Base-by-base conservation (phyloP, 92 coral and sea anemone species). In the Montipora capitata region DNA sequence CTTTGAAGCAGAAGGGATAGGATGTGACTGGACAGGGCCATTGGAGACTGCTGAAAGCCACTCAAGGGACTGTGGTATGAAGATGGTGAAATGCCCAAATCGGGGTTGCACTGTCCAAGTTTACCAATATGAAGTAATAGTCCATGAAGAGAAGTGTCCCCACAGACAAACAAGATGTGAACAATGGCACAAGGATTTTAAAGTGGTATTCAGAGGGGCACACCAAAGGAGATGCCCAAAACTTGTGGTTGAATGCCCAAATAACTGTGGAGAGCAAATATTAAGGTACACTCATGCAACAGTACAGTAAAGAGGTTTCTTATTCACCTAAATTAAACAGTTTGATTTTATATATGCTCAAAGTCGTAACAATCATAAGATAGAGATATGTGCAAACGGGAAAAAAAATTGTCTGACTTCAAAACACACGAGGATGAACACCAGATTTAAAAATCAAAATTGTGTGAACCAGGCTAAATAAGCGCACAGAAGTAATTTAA, bases 1-100 rank as follows among this genome's bases (percentile, higher is more conserved):
- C 43, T 70, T 70, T 27, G 76, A 70, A 20, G 76, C 76, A 42
- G 43, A 38, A 58, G 57, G 59, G 45, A 45, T 15, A 41, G 61
- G 78, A 35, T 73, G 78, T 54, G 45, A 54, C 57, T 74, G 79
- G 79, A 74, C 16, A 14, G 79, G 64, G 8, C 5, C 62, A 49
- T 61, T 74, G 42, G 65, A 74, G 52, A 48, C 9, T 74, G 15
- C 39, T 6, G 18, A 27, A 49, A 7, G 3, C 10, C 79, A 74
- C 79, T 13, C 12, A 9, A 40, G n/a, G 5, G 64, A 74, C 10
- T 74, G 79, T 20, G 8, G 6, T 5, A 74, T 74, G 79, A 39
- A 49, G 16, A 74, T 74, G 64, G 64, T 74, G 4, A 15, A 35
- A n/a, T 74, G 79, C 42, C 14, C 42, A 48, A 51, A 74, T 52